Base-by-base conservation (phyloP, 1,140 invertebrate genomes). In the Drosophila rufa region DNA sequence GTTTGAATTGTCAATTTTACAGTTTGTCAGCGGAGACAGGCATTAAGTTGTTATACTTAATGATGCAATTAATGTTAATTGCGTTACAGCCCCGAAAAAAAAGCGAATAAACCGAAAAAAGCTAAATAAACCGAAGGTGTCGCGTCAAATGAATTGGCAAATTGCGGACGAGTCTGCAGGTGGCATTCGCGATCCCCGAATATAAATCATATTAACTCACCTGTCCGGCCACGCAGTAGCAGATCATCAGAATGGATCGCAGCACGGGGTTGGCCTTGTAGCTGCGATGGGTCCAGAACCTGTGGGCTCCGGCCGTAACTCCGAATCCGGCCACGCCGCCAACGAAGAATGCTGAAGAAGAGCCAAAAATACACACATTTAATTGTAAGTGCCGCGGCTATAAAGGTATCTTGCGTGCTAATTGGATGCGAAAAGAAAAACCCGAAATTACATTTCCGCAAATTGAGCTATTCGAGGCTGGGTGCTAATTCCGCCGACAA, bases 221-320 rank as follows among this genome's bases (percentile, higher is more conserved):
- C 87, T 97, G 96, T 70, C 96, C 96, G 60, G 97, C 95, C 7
- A 96, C 91, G 12, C 95, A 95, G 77, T 96, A 96, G 73, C 95
- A 95, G 7, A 96, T 38, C 55, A 96, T 94, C 8, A 98, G 91
- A 48, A 98, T 93, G 12, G 96, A 93, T 70, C 96, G 94, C 9
- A 98, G 91, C 0, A 96, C 96, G 17, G 95, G 70, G 69, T 94
- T 96, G 3, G 97, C 97, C 93, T 97, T 97, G 92, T 96, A 98
- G 4, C 97, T 94, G 62, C 95, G 94, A 93, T 98, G 97, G 30
- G 96, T 95, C 96, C 97, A 98, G 22, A 96, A 95, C 19, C 97
- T 94, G 93, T 98, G 97, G 1, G 94, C 96, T 4, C 97, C 97
- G 22, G 94, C 97, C 1, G 97, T 98, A 7, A 98, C 94, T 11